phyloP scores from a whole-genome alignment of 1,140 invertebrate species.

The Maconellicoccus hirsutus region DNA sequence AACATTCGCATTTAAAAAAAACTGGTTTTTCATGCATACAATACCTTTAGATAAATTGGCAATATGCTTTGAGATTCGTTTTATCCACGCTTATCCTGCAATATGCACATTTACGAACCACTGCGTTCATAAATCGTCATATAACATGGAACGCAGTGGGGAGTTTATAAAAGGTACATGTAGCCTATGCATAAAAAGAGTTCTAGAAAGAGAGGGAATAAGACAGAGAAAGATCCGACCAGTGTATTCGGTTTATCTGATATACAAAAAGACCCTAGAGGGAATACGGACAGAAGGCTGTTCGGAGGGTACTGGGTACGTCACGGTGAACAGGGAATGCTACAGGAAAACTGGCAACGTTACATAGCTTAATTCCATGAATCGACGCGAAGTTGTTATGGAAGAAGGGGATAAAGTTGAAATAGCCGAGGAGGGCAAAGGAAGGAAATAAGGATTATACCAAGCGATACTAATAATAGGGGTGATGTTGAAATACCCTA shows the following conservation, averaged over 20 bases:
- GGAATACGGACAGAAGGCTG: neutral
- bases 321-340: neutral
- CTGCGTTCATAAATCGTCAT: conserved; percentile 19
- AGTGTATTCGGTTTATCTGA: conserved; percentile 4
- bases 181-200: neutral
- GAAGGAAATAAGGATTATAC: conserved; percentile 4
- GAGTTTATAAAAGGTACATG: conserved; percentile 6
- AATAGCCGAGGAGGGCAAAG: neutral
- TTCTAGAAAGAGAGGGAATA: neutral
- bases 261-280: neutral
- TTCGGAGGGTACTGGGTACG: neutral
- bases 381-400: neutral
- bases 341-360: neutral
- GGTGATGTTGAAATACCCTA: conserved; percentile 3
- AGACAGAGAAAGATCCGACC: neutral
- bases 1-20: too few relatives aligned
- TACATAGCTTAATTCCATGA: neutral
- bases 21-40: too few relatives aligned
- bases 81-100: too few relatives aligned
- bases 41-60: too few relatives aligned
- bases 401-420: neutral
- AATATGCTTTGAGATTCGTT: too few relatives aligned
- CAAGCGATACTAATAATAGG: conserved; percentile 3
- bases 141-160: neutral
- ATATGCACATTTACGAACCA: conserved; percentile 13